Base-by-base conservation (phyloP, 2,113 vertebrate species). In the Empidonax traillii region DNA sequence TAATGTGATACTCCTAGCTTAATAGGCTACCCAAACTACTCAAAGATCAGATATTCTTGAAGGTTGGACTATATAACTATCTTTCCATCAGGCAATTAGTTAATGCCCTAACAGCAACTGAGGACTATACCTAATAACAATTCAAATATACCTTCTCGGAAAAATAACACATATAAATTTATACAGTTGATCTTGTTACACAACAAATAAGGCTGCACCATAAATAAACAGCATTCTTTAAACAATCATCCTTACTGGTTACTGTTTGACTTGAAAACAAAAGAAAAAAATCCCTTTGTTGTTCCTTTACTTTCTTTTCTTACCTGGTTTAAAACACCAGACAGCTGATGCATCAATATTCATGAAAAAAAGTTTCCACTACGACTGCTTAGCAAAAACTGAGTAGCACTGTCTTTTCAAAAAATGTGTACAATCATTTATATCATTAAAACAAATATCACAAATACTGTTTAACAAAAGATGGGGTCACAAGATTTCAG, bases 81-180 rank as follows among this genome's bases (percentile, higher is more conserved):
- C 71, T 96, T 95, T 92, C 24, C 93, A 76, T 52, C 65, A 95
- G 76, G 41, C 55, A 96, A 89, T 91, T 95, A 96, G 61, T 77
- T 84, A 89, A n/a, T 15, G 8, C 21, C 83, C 77, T 73, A 87
- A 51, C 67, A 92, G 79, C 51, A 91, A 65, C 31, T 92, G 87
- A 95, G 9, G 79, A 88, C 19, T 80, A 78, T 27, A 59, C 44
- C 62, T 89, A 96, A 43, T 73, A 81, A 79, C 62, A 83, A 59
- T 49, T 63, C 58, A 83, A 90, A 16, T 21, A 90, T 52, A 84
- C n/a, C 49, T 84, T n/a, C 41, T 63, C 74, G 6, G 85, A 92
- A 94, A 82, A 46, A 44, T 20, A 77, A 52, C 46, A 83, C 46
- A 74, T 16, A 59, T 0, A 86, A 74, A 80, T 59, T 58, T 43